These are phyloP conservation scores for Mergus octosetaceus DNA, from an alignment of 2,797 vertebrate species.

Conservation along the genomic window DNA sequence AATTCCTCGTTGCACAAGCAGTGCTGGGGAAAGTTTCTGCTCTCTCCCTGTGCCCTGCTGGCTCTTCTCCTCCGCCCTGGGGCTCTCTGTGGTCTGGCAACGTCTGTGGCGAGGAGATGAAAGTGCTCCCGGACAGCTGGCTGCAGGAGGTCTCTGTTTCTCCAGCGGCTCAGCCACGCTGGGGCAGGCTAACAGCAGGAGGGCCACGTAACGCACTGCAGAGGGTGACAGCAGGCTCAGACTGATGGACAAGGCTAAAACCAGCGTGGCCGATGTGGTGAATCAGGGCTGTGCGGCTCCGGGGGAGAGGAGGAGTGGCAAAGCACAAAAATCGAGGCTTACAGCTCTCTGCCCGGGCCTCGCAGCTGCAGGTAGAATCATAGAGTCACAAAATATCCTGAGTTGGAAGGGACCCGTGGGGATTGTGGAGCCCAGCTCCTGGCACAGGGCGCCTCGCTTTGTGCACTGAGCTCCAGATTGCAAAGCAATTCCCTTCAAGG, in stretches of 20 bases:
- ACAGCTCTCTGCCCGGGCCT: background rate
- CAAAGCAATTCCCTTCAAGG: background rate
- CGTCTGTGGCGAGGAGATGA: background rate
- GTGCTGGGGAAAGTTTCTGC: background rate
- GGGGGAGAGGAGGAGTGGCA: background rate
- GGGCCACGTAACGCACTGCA: rapidly evolving
- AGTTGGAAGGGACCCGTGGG: too few species aligned
- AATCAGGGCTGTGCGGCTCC: background rate
- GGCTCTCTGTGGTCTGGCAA: background rate
- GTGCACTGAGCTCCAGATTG: background rate
- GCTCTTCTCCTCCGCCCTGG: background rate
- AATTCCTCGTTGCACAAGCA: rapidly evolving
- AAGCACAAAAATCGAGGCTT: background rate
- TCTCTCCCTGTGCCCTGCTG: background rate
- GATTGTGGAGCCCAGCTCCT: too few species aligned
- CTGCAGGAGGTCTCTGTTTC: background rate
- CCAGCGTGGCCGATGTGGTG: background rate
- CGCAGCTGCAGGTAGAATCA: background rate
- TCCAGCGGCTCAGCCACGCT: rapidly evolving
- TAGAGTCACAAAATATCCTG: too few species aligned
- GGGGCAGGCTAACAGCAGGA: background rate
- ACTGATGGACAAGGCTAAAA: background rate
- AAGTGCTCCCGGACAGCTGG: background rate
- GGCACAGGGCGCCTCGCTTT: background rate
- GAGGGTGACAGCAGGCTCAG: background rate